Percentiles rank a stretch among this genome's conserved stretches.
phyloP scores from a whole-genome alignment of 2,797 vertebrate species.

The Knipowitschia caucasica region DNA sequence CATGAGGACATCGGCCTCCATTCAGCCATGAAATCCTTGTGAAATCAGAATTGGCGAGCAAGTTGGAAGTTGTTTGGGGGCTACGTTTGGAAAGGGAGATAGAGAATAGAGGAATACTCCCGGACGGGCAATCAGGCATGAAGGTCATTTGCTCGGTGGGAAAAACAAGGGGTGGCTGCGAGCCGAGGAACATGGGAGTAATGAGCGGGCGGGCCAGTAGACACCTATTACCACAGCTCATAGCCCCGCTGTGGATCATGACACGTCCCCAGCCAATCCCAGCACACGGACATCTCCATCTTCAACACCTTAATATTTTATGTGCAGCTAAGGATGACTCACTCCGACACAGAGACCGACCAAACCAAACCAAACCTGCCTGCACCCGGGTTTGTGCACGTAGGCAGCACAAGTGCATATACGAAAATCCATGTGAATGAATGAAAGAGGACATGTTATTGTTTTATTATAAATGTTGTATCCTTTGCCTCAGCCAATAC shows the following conservation, averaged over 20 bases:
- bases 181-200: conserved; percentile 54
- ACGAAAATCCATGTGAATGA: no score
- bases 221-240: conserved; percentile 66
- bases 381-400: background rate
- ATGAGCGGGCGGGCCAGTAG: conserved; percentile 64
- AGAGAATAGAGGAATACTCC: conserved; percentile 28
- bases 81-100: conserved; percentile 29
- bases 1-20: conserved; percentile 68
- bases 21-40: conserved; percentile 73
- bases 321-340: conserved; percentile 4
- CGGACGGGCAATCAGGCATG: conserved; percentile 62
- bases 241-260: conserved; percentile 78
- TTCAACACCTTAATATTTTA: conserved; percentile 60
- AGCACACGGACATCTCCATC: conserved; percentile 87
- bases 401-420: background rate
- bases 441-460: no score
- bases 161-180: conserved; percentile 54
- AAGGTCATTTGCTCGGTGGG: conserved; percentile 71
- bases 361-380: no score
- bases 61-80: conserved; percentile 58
- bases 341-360: background rate
- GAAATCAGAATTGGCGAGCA: conserved; percentile 66
- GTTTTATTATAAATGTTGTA: no score
- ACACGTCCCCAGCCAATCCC: conserved; percentile 86
- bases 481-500: no score